These are phyloP conservation scores for Elgaria multicarinata DNA, from an alignment of 2,113 vertebrate species.

Conservation along the genomic window DNA sequence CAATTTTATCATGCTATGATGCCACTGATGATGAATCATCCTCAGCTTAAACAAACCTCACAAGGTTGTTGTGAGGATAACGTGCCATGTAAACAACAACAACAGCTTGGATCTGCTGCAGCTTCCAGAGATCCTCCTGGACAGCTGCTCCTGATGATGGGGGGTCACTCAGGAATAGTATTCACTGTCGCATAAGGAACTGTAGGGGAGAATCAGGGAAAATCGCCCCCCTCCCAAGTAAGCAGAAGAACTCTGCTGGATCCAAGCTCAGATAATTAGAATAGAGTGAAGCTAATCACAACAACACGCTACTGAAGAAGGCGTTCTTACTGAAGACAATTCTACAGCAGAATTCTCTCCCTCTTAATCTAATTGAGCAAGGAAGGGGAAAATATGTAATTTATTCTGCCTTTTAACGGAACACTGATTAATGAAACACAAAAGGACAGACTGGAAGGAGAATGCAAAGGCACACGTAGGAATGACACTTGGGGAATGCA, in stretches of 20 bases:
- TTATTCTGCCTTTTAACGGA: slow-evolving; percentile 3
- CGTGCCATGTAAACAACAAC: background rate
- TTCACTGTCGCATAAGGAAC: background rate
- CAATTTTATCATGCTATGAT: background rate
- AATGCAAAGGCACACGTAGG: slow-evolving; percentile 25
- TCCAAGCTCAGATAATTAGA: background rate
- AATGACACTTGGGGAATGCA: background rate
- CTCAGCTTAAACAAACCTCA: background rate
- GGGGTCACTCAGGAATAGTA: background rate
- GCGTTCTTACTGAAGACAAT: background rate
- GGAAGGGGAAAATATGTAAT: slow-evolving; percentile 1
- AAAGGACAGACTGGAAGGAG: background rate
- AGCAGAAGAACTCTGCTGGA: background rate
- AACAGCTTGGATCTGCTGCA: background rate
- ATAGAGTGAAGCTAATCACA: background rate
- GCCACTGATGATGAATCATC: background rate
- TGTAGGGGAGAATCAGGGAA: background rate
- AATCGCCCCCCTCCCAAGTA: background rate
- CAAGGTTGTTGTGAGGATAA: background rate
- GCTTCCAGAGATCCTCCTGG: background rate
- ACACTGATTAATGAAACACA: slow-evolving; percentile 13
- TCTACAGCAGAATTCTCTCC: background rate
- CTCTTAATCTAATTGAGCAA: background rate
- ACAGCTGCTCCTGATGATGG: background rate
- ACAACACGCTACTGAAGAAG: background rate